Conservation (phyloP, 2,797 vertebrate species). For the Sebastes miniatus region DNA sequence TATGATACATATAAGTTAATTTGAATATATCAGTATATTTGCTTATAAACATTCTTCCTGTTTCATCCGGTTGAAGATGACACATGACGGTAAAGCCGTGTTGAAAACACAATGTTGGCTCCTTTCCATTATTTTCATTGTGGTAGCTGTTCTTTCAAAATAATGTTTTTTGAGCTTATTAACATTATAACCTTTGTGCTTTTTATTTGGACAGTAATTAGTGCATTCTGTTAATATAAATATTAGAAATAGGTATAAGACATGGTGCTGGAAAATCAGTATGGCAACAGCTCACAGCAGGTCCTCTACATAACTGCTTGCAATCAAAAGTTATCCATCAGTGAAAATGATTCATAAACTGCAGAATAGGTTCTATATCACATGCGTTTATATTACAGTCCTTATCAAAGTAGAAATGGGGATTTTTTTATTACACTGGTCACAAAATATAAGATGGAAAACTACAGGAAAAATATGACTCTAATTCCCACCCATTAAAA, state of each 20-base stretch:
- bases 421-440: slow-evolving; percentile 47
- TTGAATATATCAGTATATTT: slow-evolving; percentile 24
- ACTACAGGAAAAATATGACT: slow-evolving; percentile 62
- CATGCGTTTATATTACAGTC: slow-evolving; percentile 77
- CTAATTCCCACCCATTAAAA: slow-evolving; percentile 40
- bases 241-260: slow-evolving; percentile 66
- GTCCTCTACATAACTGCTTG: slow-evolving; percentile 52
- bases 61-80: slow-evolving; percentile 13
- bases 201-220: slow-evolving; percentile 65
- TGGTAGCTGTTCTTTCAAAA: slow-evolving; percentile 31
- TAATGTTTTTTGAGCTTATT: slow-evolving; percentile 43
- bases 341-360: slow-evolving; percentile 63
- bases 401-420: slow-evolving; percentile 76
- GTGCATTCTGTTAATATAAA: slow-evolving; percentile 77
- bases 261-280: slow-evolving; percentile 51
- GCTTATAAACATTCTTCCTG: slow-evolving; percentile 20
- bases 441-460: slow-evolving; percentile 77
- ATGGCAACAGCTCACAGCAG: slow-evolving; percentile 50
- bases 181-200: slow-evolving; percentile 68
- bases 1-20: slow-evolving; percentile 22
- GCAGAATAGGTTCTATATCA: slow-evolving; percentile 47
- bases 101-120: slow-evolving; percentile 6
- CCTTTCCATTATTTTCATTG: slow-evolving; percentile 56
- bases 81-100: not conserved
- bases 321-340: slow-evolving; percentile 49